Percentiles rank a stretch among this genome's conserved stretches.
Conservation (phyloP, 2,113 vertebrate genomes). For the Prinia subflava region DNA sequence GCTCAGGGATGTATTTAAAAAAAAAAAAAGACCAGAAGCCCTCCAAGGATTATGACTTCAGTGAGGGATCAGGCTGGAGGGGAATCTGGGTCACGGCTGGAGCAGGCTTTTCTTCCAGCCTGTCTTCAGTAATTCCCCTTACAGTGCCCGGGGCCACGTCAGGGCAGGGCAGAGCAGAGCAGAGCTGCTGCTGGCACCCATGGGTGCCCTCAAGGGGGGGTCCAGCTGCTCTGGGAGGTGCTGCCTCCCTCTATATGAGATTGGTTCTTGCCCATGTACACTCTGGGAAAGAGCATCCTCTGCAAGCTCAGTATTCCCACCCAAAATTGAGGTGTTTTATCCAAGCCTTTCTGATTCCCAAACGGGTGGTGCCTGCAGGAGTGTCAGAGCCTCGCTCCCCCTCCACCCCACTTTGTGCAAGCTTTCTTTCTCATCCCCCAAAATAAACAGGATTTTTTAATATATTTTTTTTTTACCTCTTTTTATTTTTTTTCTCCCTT, state of each 20-base stretch:
- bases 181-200: neutral
- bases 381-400: neutral
- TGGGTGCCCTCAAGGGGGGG: neutral
- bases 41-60: conserved; percentile 46
- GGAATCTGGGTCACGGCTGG: conserved; percentile 53
- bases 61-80: conserved; percentile 38
- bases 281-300: neutral
- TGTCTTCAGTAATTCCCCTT: conserved; percentile 11
- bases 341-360: neutral
- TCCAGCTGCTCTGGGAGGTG: neutral
- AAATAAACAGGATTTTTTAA: neutral
- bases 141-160: neutral
- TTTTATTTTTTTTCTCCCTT: neutral
- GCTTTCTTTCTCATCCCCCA: conserved; percentile 31
- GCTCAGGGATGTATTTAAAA: neutral
- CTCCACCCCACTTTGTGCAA: neutral
- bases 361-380: neutral
- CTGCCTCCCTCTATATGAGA: accelerated
- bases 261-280: accelerated
- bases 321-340: neutral
- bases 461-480: neutral
- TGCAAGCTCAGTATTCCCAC: neutral
- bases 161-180: neutral
- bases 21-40: conserved; percentile 18
- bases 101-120: conserved; percentile 21